Evolutionary conservation across 1,140 invertebrate genomes (phyloP).

Genomic region (Panagrolaimus sp.): DNA sequence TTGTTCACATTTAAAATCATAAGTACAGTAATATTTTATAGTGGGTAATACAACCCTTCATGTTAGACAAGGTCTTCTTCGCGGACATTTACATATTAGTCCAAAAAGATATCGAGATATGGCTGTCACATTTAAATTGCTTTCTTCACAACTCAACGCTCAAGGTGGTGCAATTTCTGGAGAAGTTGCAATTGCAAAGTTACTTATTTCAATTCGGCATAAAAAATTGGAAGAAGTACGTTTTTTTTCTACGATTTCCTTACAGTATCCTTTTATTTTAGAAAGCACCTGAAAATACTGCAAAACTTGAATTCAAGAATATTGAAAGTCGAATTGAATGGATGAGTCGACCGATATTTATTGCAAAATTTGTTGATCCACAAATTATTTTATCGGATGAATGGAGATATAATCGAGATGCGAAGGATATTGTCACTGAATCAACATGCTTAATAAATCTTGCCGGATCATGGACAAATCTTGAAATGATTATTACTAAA

Average conservation of each 20-base stretch:
- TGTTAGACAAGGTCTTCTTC: slow-evolving; percentile 35
- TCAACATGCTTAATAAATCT: slow-evolving; percentile 40
- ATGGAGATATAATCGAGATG: slow-evolving; percentile 28
- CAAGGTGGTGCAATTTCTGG: slow-evolving; percentile 54
- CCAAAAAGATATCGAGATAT: slow-evolving; percentile 42
- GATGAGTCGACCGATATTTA: slow-evolving; percentile 53
- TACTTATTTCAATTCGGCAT: slow-evolving; percentile 38
- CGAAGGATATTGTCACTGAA: slow-evolving; percentile 34
- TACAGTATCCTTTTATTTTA: too few relatives aligned
- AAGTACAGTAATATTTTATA: too few relatives aligned
- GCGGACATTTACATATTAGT: slow-evolving; percentile 37
- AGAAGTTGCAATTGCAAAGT: slow-evolving; percentile 35
- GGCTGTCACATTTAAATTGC: slow-evolving; percentile 36
- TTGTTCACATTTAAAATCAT: too few relatives aligned
- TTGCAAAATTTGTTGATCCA: slow-evolving; percentile 41
- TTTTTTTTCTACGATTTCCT: too few relatives aligned
- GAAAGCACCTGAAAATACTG: slow-evolving; percentile 46
- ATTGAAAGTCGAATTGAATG: slow-evolving; percentile 49
- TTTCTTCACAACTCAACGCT: slow-evolving; percentile 36
- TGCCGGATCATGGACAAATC: slow-evolving; percentile 43
- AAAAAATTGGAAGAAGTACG: slow-evolving; percentile 21
- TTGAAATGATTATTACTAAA: slow-evolving; percentile 53
- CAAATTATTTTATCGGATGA: slow-evolving; percentile 41
- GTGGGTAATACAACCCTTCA: slow-evolving; percentile 48
- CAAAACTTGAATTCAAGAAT: slow-evolving; percentile 35